Evolutionary conservation across 1,140 invertebrate species (phyloP).

Genomic region (Microplitis demolitor): DNA sequence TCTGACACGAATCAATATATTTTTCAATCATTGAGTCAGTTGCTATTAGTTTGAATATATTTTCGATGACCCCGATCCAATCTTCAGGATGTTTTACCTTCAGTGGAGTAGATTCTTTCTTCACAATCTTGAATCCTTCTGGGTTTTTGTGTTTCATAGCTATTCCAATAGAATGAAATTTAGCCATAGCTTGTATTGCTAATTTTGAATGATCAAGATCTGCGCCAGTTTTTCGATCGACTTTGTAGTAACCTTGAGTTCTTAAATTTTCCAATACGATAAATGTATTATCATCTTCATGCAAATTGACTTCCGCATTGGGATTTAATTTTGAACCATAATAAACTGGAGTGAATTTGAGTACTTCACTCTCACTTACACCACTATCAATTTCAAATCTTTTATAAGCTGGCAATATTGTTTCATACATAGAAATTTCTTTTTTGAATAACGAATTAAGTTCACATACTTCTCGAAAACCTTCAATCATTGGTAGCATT

Average conservation of each 20-base stretch:
- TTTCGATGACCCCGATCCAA: not conserved
- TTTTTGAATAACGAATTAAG: constrained; percentile 55
- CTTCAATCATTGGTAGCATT: constrained; percentile 49
- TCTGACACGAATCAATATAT: constrained; percentile 36
- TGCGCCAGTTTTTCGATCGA: constrained; percentile 58
- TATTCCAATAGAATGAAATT: constrained; percentile 66
- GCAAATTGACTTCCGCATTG: constrained; percentile 46
- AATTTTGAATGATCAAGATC: constrained; percentile 60
- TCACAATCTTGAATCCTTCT: constrained; percentile 58
- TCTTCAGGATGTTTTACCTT: constrained; percentile 9
- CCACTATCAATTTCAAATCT: constrained; percentile 49
- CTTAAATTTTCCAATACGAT: constrained; percentile 67
- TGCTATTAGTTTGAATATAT: constrained; percentile 41
- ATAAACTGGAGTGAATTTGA: constrained; percentile 61
- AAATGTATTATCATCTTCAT: constrained; percentile 61
- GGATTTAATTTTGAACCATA: constrained; percentile 63
- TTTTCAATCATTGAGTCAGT: constrained; percentile 38
- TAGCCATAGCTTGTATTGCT: constrained; percentile 60
- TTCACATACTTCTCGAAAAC: constrained; percentile 50
- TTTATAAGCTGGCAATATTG: constrained; percentile 47
- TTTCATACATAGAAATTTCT: constrained; percentile 49
- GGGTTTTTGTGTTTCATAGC: constrained; percentile 62
- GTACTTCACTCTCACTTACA: constrained; percentile 47
- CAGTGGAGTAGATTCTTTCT: constrained; percentile 37
- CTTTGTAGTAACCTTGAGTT: constrained; percentile 56